Percentiles rank a stretch among this genome's conserved stretches.
Conservation (phyloP, 2,113 vertebrate species). For the Cathartes aura region DNA sequence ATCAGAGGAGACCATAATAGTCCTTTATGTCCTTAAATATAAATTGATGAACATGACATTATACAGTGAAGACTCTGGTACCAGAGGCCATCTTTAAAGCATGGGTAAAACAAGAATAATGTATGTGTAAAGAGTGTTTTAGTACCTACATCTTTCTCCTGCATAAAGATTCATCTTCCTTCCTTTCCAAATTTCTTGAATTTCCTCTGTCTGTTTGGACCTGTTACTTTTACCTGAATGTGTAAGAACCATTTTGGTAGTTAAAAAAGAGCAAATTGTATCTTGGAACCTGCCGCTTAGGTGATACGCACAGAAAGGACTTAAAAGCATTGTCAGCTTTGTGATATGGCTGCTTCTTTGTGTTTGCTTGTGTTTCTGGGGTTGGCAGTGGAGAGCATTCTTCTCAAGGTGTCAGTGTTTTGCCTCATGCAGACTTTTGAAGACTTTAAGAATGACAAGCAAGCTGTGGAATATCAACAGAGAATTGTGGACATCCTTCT, state of each 20-base stretch:
- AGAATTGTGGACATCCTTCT: conserved; percentile 97
- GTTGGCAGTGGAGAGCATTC: not conserved
- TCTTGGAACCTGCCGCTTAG: not conserved
- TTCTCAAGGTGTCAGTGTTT: conserved; percentile 12
- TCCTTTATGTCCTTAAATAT: not conserved
- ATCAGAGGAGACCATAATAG: not conserved
- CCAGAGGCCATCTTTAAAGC: not conserved
- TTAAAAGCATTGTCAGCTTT: not conserved
- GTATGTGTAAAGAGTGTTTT: not conserved
- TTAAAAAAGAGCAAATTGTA: not conserved
- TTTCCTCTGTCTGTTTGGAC: not conserved
- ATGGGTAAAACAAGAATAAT: not conserved
- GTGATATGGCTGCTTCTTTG: not conserved
- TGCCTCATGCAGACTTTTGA: conserved; percentile 91
- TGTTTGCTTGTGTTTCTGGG: not conserved
- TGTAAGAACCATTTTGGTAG: not conserved
- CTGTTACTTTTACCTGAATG: not conserved
- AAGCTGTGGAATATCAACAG: conserved; percentile 97
- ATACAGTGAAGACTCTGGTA: not conserved
- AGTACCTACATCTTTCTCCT: not conserved
- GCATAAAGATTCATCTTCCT: not conserved
- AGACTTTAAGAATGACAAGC: conserved; percentile 98
- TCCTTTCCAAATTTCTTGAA: not conserved
- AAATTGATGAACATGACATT: not conserved
- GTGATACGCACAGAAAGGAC: not conserved